phyloP scores from a whole-genome alignment of 2,888 invertebrate species.

The Notodonta dromedarius region DNA sequence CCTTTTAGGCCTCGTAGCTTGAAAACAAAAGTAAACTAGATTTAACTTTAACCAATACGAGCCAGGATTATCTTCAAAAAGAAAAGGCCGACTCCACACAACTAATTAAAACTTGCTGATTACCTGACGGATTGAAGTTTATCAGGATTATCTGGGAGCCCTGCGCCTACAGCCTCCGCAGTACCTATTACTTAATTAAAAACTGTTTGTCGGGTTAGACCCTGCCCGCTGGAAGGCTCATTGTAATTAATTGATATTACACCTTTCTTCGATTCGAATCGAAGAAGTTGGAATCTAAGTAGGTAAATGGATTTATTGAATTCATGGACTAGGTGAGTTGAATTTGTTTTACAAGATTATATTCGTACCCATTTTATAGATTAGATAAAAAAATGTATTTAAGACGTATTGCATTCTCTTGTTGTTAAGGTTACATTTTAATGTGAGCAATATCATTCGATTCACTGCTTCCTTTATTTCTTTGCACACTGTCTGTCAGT shows the following conservation, averaged over 20 bases:
- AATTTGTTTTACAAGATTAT: no score
- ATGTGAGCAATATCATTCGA: no score
- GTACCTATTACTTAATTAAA: slow-evolving; percentile 3
- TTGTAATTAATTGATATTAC: slow-evolving; percentile 6
- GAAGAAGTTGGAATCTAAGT: not conserved
- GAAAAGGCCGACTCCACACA: slow-evolving; percentile 6
- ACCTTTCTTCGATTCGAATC: not conserved
- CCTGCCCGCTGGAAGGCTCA: not conserved
- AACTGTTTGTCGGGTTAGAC: slow-evolving; percentile 1
- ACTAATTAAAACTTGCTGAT: slow-evolving; percentile 34
- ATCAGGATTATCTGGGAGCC: not conserved
- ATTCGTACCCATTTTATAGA: no score
- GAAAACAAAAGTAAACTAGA: not conserved
- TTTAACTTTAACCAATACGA: not conserved
- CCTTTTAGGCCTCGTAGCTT: not conserved
- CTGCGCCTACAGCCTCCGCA: not conserved
- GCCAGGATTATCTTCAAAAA: slow-evolving; percentile 5
- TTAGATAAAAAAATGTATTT: no score
- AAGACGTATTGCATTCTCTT: no score
- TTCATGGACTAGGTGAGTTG: not conserved
- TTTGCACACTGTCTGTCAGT: no score
- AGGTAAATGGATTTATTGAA: not conserved
- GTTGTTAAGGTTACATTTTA: no score
- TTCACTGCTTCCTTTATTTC: no score
- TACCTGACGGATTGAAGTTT: slow-evolving; percentile 9